phyloP scores from a whole-genome alignment of 2,797 vertebrate species.

The Phoeniculus purpureus region DNA sequence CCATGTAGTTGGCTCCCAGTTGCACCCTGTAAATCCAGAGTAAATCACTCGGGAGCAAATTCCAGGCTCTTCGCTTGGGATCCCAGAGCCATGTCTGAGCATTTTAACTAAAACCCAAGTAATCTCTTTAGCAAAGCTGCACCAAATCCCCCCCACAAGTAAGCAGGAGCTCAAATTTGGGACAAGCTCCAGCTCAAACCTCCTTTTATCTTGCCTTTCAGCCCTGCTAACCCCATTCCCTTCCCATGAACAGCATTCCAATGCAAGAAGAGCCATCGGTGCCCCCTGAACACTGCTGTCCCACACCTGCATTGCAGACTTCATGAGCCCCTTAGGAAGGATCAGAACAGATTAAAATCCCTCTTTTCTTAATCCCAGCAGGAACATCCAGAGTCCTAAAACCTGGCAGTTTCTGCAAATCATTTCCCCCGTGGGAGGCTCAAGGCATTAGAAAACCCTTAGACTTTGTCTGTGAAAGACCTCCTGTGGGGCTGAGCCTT shows the following conservation, averaged over 20 bases:
- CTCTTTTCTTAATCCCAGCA: not conserved
- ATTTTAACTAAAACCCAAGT: not conserved
- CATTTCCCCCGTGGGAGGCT: not conserved
- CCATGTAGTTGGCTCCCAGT: rapidly evolving
- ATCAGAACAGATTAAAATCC: not conserved
- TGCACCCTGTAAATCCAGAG: not conserved
- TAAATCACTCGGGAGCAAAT: rapidly evolving
- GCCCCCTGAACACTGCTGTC: not conserved
- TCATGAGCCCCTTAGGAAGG: rapidly evolving
- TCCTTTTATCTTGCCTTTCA: not conserved
- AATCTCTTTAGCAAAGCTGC: not conserved
- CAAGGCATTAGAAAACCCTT: not conserved
- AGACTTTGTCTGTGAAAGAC: not conserved
- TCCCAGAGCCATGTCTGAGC: rapidly evolving
- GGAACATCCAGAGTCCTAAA: not conserved
- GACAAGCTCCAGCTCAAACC: not conserved
- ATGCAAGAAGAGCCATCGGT: not conserved
- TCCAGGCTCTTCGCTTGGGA: not conserved
- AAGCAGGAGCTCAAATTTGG: rapidly evolving
- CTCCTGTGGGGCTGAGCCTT: not conserved
- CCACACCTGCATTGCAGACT: not conserved
- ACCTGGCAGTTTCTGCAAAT: not conserved
- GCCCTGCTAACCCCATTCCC: rapidly evolving
- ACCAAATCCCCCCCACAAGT: not conserved
- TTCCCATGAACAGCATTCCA: not conserved